Evolutionary conservation across 2,113 vertebrate species (phyloP).

Genomic region (Lynx canadensis): DNA sequence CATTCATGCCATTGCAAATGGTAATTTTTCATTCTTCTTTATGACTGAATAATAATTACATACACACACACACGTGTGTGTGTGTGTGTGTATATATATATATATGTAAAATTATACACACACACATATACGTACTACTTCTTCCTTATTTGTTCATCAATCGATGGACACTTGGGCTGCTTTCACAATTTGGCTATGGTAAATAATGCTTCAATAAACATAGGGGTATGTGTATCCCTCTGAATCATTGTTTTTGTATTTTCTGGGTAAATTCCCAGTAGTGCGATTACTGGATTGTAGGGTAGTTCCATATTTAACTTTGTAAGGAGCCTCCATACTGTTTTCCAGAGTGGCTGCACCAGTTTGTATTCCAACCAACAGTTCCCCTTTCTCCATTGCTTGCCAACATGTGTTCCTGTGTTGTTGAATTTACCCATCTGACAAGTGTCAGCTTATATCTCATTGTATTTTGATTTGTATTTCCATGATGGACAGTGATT

Average conservation of each 20-base stretch:
- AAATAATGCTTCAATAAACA: not conserved
- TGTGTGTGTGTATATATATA: not conserved
- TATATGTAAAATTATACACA: too few relatives aligned
- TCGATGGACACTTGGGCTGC: not conserved
- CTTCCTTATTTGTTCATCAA: not conserved
- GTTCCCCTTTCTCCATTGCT: not conserved
- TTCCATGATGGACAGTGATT: not conserved
- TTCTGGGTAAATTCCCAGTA: not conserved
- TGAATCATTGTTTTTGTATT: not conserved
- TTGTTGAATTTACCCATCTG: not conserved
- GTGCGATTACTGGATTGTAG: not conserved
- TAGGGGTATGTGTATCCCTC: not conserved
- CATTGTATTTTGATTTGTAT: not conserved
- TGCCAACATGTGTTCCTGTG: not conserved
- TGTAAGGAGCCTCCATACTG: not conserved
- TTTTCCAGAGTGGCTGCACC: not conserved
- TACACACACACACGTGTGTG: too few relatives aligned
- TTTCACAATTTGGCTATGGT: not conserved
- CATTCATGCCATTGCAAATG: not conserved
- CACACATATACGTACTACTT: not conserved
- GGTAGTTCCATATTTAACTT: not conserved
- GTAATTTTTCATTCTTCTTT: not conserved
- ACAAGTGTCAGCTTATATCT: not conserved
- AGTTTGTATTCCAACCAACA: not conserved
- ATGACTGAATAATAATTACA: not conserved